A percentile compares a stretch with the other conserved stretches of the same genome.
Conservation (phyloP, 2,797 vertebrate genomes). For the Spinibarbus caldwelli region DNA sequence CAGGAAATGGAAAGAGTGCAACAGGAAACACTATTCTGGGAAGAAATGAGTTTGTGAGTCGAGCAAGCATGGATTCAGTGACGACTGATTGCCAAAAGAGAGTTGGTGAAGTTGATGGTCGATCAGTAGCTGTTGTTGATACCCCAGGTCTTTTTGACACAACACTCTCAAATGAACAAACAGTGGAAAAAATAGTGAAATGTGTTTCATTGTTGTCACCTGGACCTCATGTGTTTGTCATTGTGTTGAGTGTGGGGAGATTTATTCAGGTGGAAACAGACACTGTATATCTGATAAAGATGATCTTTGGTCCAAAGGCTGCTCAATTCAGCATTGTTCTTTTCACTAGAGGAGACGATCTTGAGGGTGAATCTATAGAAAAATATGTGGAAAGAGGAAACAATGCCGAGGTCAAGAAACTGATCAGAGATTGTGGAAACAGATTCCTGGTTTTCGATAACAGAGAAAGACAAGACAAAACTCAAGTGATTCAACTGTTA, state of each 20-base stretch:
- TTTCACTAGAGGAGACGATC: neutral
- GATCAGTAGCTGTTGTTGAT: constrained; percentile 4
- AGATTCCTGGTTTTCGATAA: neutral
- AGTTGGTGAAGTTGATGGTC: neutral
- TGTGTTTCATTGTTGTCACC: neutral
- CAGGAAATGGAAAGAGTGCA: neutral
- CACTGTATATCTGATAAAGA: neutral
- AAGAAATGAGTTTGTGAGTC: neutral
- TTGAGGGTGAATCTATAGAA: rapidly evolving
- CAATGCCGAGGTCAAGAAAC: neutral
- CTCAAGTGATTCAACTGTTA: neutral
- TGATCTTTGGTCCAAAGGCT: neutral
- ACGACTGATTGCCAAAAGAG: rapidly evolving
- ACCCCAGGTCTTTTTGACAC: neutral
- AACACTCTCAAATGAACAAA: rapidly evolving
- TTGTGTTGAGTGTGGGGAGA: neutral
- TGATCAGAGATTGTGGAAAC: neutral
- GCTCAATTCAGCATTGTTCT: neutral
- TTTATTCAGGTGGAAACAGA: rapidly evolving
- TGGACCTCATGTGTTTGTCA: constrained; percentile 21
- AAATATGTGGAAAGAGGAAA: neutral
- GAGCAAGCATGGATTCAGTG: rapidly evolving
- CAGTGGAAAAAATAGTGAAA: neutral
- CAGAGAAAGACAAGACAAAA: neutral
- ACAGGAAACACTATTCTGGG: constrained; percentile 13